Evolutionary conservation across 2,888 invertebrate species (phyloP), one percentile per base, ranked within the genome.

Genomic region (Napeogenes inachia): DNA sequence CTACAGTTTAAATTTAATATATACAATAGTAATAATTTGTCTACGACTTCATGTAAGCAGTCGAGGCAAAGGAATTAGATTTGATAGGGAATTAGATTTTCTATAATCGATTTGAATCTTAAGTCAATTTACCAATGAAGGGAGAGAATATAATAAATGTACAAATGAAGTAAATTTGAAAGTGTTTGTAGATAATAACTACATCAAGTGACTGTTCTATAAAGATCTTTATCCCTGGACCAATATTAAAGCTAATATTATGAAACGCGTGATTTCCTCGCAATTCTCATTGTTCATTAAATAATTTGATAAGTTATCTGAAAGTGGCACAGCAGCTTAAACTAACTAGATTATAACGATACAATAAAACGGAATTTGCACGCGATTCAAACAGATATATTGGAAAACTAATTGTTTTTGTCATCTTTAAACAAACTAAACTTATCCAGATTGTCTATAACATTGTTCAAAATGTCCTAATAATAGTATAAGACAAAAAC

Each of bases 1-100:
- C 54, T 81, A 78, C 74, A 82, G 73, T 73, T 68, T 64, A 79
- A 33, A 59, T 56, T 35, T 56, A 62, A 66, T 65, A 42, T 42
- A 42, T 42, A 42, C 57, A 21, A 61, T 54, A 33, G 53, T 61
- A 61, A 53, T 38, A 38, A 4, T 47, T 58, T 13, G 35, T n/a
- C 13, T 45, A 54, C 35, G 3, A 32, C 35, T 54, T 71, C 73
- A 75, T 62, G 71, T 65, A 71, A 68, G 72, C 74, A 78, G 3
- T 42, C 2, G 8, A 42, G 2, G 42, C 42, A 42, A 10, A 8
- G 42, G 10, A 42, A 42, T 42, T 6, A 2, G 8, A 2, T 42
- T 12, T 12, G 10, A 42, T 12, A 42, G 8, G 35, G 4, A 35
- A 35, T 35, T 35, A 35, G 35, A 35, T 35, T 35, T 35, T 4